Evolutionary conservation across 2,797 vertebrate species (phyloP).

Genomic region (Squalus acanthias): DNA sequence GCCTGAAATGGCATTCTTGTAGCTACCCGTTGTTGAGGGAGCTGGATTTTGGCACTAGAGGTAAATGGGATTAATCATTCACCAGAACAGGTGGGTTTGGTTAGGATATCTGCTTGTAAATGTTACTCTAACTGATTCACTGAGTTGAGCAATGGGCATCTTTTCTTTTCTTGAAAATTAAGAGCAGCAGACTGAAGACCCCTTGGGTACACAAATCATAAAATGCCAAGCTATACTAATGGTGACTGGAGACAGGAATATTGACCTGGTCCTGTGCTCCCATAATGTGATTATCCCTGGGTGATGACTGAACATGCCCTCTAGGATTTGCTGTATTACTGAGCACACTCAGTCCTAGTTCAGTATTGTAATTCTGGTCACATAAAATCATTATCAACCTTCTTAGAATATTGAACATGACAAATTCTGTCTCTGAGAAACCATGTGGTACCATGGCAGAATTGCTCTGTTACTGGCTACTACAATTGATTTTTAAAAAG

Average conservation of each 20-base stretch:
- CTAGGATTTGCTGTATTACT: neutral
- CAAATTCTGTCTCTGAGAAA: neutral
- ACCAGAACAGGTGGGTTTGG: neutral
- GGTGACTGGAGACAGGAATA: neutral
- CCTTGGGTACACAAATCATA: neutral
- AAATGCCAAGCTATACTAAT: neutral
- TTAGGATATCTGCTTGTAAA: neutral
- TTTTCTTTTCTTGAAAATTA: neutral
- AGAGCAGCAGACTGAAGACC: neutral
- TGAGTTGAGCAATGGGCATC: neutral
- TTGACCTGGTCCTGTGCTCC: neutral
- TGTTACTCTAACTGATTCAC: neutral
- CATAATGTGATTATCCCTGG: slow-evolving; percentile 5
- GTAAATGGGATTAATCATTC: neutral
- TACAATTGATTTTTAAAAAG: neutral
- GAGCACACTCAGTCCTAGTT: neutral
- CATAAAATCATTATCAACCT: neutral
- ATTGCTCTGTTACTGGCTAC: neutral
- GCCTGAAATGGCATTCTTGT: neutral
- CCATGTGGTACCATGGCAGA: neutral
- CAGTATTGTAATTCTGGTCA: neutral
- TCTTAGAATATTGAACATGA: slow-evolving; percentile 22
- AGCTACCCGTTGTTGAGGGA: neutral
- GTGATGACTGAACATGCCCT: neutral
- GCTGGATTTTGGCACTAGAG: neutral